These are phyloP conservation scores for Chiloscyllium punctatum DNA, from an alignment of 2,797 vertebrate species.

Conservation along the genomic window DNA sequence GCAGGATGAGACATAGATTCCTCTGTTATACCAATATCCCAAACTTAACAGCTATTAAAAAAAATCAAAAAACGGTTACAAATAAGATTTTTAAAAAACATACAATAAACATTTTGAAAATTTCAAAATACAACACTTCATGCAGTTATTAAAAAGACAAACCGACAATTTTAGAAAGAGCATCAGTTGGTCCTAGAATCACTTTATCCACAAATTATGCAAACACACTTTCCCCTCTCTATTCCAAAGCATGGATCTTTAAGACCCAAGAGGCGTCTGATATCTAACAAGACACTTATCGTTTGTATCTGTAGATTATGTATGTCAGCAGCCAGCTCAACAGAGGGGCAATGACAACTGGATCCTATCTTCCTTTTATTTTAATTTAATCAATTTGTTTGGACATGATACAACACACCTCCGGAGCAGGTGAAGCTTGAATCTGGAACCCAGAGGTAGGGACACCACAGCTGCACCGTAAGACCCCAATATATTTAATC, in stretches of 20 bases:
- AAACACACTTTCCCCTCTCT: conserved; percentile 30
- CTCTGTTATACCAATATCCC: neutral
- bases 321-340: neutral
- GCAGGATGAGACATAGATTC: conserved; percentile 1
- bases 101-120: neutral
- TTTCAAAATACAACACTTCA: neutral
- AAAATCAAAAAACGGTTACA: neutral
- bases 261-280: neutral
- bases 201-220: neutral
- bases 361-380: neutral
- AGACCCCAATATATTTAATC: too few species aligned
- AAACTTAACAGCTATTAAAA: neutral
- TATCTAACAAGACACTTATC: neutral
- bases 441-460: too few species aligned
- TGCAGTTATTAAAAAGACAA: conserved; percentile 15
- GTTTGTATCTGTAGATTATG: neutral
- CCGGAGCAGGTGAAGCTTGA: too few species aligned
- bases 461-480: too few species aligned
- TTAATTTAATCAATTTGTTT: neutral
- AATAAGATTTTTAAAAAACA: neutral
- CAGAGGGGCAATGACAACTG: neutral
- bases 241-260: neutral
- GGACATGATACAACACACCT: too few species aligned
- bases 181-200: neutral
- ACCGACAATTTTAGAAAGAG: neutral